Conservation (phyloP, 2,888 invertebrate genomes). For the Brassicogethes aeneus region DNA sequence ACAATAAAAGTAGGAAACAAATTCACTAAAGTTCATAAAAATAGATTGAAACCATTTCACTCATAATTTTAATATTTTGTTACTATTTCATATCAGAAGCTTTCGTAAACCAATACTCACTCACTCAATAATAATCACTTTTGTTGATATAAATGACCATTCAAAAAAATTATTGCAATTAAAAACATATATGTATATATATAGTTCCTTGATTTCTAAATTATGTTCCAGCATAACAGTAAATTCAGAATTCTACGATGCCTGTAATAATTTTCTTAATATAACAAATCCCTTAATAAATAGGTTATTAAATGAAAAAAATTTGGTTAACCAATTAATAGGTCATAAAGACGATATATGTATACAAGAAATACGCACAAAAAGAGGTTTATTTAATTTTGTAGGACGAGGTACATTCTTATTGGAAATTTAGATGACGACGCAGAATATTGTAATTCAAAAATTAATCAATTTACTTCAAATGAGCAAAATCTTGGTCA, state of each 20-base stretch:
- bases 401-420: conserved; percentile 6
- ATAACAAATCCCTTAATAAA: too few relatives aligned
- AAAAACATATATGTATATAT: conserved; percentile 1
- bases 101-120: not conserved
- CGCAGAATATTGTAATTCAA: conserved; percentile 12
- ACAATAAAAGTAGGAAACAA: too few relatives aligned
- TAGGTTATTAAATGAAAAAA: too few relatives aligned
- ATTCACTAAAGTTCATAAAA: not conserved
- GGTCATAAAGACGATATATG: not conserved
- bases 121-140: conserved; percentile 2
- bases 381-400: conserved; percentile 8
- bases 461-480: conserved; percentile 7
- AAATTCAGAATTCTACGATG: not conserved
- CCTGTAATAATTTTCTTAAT: too few relatives aligned
- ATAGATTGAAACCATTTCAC: not conserved
- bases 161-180: conserved; percentile 3
- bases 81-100: too few relatives aligned
- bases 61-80: too few relatives aligned
- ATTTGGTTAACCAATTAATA: too few relatives aligned
- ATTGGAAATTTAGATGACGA: conserved; percentile 11
- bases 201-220: too few relatives aligned
- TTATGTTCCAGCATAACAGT: not conserved
- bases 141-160: conserved; percentile 8
- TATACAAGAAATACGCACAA: not conserved
- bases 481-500: not conserved